phyloP scores from a whole-genome alignment of 2,888 invertebrate species.

The Tachystola acroxantha region DNA sequence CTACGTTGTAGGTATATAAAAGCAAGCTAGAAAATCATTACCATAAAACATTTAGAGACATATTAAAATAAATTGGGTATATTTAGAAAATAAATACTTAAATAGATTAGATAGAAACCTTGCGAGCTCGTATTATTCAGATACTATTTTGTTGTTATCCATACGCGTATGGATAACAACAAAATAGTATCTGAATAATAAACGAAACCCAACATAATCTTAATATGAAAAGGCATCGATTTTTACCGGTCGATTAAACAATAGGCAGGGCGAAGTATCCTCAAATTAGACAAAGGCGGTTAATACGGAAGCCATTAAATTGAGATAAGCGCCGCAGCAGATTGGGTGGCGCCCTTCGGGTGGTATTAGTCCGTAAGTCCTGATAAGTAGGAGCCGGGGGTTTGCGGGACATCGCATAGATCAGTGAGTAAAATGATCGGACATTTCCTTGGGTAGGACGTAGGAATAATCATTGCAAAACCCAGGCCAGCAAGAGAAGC shows the following conservation, averaged over 20 bases:
- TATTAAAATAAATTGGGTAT: no score
- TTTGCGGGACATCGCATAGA: constrained; percentile 52
- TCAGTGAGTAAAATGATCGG: constrained; percentile 25
- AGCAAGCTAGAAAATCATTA: no score
- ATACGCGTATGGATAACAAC: neutral
- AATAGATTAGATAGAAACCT: no score
- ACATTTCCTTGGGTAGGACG: no score
- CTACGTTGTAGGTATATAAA: no score
- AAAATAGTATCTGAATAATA: neutral
- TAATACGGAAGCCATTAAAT: constrained; percentile 77
- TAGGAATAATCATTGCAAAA: no score
- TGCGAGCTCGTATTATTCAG: constrained; percentile 1
- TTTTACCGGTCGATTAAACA: constrained; percentile 70
- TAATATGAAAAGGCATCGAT: constrained; percentile 35
- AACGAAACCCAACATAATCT: constrained; percentile 16
- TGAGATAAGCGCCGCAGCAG: constrained; percentile 73
- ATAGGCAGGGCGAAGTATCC: constrained; percentile 49
- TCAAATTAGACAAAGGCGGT: constrained; percentile 74
- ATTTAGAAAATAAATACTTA: no score
- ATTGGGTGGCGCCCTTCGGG: constrained; percentile 72
- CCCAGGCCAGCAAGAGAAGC: no score
- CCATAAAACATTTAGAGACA: no score
- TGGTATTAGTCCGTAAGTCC: constrained; percentile 71
- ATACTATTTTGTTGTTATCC: neutral
- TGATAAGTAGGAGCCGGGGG: constrained; percentile 68